A percentile compares a stretch with the other conserved stretches of the same genome.
Evolutionary conservation across 2,113 vertebrate genomes (phyloP).

Genomic region (Megaceryle torquata): DNA sequence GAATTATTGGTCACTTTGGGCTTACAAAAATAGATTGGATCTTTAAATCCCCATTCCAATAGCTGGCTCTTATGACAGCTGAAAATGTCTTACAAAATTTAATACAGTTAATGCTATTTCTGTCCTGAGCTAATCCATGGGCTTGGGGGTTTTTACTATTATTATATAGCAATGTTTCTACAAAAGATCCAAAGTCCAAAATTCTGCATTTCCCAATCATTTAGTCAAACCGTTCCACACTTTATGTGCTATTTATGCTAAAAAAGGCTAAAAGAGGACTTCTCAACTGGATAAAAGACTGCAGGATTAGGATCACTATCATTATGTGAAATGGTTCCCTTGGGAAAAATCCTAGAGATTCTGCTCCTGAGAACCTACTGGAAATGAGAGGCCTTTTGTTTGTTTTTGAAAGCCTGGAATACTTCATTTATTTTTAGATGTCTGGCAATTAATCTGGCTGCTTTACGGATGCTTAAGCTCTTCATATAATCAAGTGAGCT

Average conservation of each 20-base stretch:
- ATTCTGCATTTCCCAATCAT: background rate
- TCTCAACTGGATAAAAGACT: background rate
- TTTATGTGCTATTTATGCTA: background rate
- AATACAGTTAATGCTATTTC: conserved; percentile 37
- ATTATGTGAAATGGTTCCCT: background rate
- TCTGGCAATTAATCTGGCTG: background rate
- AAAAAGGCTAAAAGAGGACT: background rate
- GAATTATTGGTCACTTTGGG: background rate
- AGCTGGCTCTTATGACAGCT: conserved; percentile 33
- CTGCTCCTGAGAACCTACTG: background rate
- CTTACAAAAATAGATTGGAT: conserved; percentile 17
- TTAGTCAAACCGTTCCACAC: background rate
- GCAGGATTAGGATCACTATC: background rate
- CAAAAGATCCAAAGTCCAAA: background rate
- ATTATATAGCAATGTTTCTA: background rate
- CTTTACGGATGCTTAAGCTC: background rate
- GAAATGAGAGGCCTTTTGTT: background rate
- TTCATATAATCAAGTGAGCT: background rate
- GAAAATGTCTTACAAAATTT: conserved; percentile 24
- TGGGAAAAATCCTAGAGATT: background rate
- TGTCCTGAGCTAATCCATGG: background rate
- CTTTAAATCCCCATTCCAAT: conserved; percentile 14
- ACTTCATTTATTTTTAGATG: conserved; percentile 46
- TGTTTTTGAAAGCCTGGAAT: conserved; percentile 14
- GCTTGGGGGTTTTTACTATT: rapidly evolving